Base-by-base conservation (phyloP, 1,140 invertebrate species). In the Drosophila willistoni region DNA sequence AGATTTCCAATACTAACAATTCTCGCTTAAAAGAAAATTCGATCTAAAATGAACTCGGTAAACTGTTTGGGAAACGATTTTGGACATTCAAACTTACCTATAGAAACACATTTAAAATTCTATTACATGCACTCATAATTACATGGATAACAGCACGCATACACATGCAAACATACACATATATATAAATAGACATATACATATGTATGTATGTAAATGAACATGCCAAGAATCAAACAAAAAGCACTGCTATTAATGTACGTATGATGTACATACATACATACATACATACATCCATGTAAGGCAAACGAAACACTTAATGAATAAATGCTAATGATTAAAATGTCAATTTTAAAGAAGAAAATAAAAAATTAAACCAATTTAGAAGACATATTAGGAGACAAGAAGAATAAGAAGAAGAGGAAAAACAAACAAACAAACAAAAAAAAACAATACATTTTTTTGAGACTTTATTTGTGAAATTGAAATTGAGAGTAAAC, bases 401-500 rank as follows among this genome's bases (percentile, higher is more conserved):
- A 34, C 55, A 33, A 57, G 19, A 1, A 22, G 19, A 22, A 29
- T 7, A 29, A 6, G 29, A 29, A 6, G 29, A 36, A 13, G 55
- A 57, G 7, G 1, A 42, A 61, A 61, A 39, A 39, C 7, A 39
- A 25, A 61, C n/a, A n/a, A 12, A 17, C 17, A 61, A 61, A 57
- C 2, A 17, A n/a, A 25, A 25, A 42, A 36, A 42, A 29, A 62
- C 22, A 62, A 62, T 62, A 62, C 39, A 61, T 42, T 62, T 64
- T 64, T 64, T 64, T 36, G 62, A 64, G 44, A 64, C 62, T 64
- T 64, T 64, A 64, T 64, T 42, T 64, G 62, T 64, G 44, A 54
- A 64, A 64, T 33, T 25, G 22, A 33, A 51, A 64, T 64, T 5
- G 29, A 64, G 22, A 47, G 62, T 17, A 64, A 64, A 64, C 39